Percentiles rank a stretch among this genome's conserved stretches.
phyloP scores from a whole-genome alignment of 1,140 invertebrate genomes.

The Harlomillsia oculata region DNA sequence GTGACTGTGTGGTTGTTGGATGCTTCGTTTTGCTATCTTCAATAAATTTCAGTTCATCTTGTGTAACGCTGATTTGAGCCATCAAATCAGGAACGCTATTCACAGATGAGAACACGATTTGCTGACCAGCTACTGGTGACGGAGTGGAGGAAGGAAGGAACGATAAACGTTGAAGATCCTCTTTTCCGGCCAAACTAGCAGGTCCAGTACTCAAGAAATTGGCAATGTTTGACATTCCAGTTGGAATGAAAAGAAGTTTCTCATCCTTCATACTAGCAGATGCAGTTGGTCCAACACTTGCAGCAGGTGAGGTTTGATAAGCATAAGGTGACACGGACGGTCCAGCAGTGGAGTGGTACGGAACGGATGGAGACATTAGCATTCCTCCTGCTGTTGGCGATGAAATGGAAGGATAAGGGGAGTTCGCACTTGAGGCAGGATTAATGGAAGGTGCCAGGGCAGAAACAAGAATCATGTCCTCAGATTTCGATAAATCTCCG shows the following conservation, averaged over 20 bases:
- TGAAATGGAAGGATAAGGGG: background rate
- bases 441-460: slow-evolving; percentile 11
- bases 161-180: background rate
- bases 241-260: slow-evolving; percentile 25
- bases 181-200: background rate
- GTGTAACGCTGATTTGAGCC: slow-evolving; percentile 17
- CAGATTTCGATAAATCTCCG: slow-evolving; percentile 27
- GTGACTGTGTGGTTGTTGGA: background rate
- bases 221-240: background rate
- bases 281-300: background rate
- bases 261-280: background rate
- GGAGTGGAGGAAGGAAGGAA: background rate
- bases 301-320: background rate
- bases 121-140: background rate
- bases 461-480: slow-evolving; percentile 13
- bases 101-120: slow-evolving; percentile 7
- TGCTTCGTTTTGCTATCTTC: background rate
- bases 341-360: background rate
- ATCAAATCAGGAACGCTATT: slow-evolving; percentile 19
- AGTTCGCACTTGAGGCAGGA: background rate
- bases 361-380: background rate
- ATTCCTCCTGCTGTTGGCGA: slow-evolving; percentile 1
- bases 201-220: background rate
- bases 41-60: slow-evolving; percentile 1
- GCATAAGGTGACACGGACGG: background rate